Percentiles rank a stretch among this genome's conserved stretches.
These are phyloP conservation scores for Daktulosphaira vitifoliae DNA, from an alignment of 1,140 invertebrate genomes.

Conservation along the genomic window DNA sequence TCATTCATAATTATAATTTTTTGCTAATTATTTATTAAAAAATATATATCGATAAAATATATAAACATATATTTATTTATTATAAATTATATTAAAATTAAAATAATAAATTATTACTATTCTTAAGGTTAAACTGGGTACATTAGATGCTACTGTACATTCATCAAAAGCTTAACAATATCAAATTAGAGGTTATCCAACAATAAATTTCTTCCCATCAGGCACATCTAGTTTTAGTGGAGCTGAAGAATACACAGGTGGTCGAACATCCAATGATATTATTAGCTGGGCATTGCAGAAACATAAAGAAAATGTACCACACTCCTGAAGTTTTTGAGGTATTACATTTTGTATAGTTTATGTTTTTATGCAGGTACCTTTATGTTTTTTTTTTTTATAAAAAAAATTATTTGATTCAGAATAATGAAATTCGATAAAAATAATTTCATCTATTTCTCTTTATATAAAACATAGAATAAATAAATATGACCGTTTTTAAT, in stretches of 20 bases:
- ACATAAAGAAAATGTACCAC: constrained; percentile 71
- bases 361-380: no score
- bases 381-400: no score
- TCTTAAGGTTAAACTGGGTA: constrained; percentile 81
- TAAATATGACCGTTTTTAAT: no score
- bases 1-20: no score
- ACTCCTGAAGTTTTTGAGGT: constrained; percentile 82
- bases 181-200: constrained; percentile 86
- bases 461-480: no score
- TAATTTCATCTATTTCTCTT: no score
- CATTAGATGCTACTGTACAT: constrained; percentile 92
- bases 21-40: no score
- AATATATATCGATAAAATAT: no score
- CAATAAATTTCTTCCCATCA: constrained; percentile 88
- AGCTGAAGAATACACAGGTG: constrained; percentile 75
- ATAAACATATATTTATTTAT: no score
- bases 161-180: constrained; percentile 66
- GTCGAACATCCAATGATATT: constrained; percentile 84
- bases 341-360: constrained; percentile 40
- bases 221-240: constrained; percentile 64
- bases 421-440: no score
- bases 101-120: no score
- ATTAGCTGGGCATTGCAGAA: constrained; percentile 84
- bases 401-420: no score
- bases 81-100: background rate